These are phyloP conservation scores for Cenopis cana DNA, from an alignment of 2,888 invertebrate species.

Conservation along the genomic window DNA sequence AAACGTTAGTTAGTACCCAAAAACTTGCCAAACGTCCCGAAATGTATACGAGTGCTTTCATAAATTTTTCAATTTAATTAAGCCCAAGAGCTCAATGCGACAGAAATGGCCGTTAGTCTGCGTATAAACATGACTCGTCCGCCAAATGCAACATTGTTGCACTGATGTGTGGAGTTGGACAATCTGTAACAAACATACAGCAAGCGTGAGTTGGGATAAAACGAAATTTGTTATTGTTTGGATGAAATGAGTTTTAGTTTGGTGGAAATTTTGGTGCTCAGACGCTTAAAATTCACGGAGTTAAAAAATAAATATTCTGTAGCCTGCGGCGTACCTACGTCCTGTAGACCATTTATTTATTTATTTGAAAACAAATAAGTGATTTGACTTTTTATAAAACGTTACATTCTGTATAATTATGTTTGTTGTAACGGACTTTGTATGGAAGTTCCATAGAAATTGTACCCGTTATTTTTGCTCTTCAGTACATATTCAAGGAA, in stretches of 20 bases:
- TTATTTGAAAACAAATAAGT: too few relatives aligned
- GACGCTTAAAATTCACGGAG: background rate
- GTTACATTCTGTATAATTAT: too few relatives aligned
- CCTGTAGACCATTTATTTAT: too few relatives aligned
- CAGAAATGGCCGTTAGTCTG: conserved; percentile 36
- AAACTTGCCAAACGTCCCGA: conserved; percentile 61
- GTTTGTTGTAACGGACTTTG: too few relatives aligned
- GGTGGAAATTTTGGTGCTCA: background rate
- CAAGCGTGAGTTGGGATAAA: conserved; percentile 36
- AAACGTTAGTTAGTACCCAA: conserved; percentile 13
- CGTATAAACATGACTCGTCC: conserved; percentile 50
- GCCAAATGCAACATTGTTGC: conserved; percentile 52
- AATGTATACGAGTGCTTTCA: conserved; percentile 55
- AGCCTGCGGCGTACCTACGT: background rate
- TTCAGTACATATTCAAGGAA: too few relatives aligned
- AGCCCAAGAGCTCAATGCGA: conserved; percentile 50
- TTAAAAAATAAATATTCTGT: background rate
- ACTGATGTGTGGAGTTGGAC: conserved; percentile 47
- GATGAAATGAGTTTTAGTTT: conserved; percentile 6
- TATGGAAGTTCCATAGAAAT: too few relatives aligned
- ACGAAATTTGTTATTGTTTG: conserved; percentile 15
- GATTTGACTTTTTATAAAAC: too few relatives aligned
- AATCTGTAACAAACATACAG: conserved; percentile 37
- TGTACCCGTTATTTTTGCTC: too few relatives aligned
- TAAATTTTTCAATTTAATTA: conserved; percentile 77